Conservation (phyloP, 1,140 invertebrate genomes). For the Tetranychus urticae region DNA sequence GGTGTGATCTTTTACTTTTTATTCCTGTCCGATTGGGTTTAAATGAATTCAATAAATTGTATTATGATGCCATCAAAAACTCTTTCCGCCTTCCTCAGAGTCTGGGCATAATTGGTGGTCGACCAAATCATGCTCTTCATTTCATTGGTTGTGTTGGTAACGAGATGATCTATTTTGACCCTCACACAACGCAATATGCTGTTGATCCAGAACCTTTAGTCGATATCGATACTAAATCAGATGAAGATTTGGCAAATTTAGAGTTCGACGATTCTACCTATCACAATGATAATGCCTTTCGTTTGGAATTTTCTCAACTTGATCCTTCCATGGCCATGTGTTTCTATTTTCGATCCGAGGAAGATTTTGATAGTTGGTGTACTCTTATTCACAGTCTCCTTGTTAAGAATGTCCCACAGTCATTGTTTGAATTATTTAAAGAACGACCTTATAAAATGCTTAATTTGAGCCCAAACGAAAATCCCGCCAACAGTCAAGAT, state of each 20-base stretch:
- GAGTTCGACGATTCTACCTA: slow-evolving; percentile 46
- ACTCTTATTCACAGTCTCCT: slow-evolving; percentile 32
- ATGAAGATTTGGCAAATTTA: background rate
- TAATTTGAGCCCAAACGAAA: too few relatives aligned
- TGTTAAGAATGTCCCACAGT: slow-evolving; percentile 38
- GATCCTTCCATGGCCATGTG: slow-evolving; percentile 86
- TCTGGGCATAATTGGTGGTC: slow-evolving; percentile 85
- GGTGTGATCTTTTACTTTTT: slow-evolving; percentile 77
- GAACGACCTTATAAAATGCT: background rate
- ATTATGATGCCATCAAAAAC: slow-evolving; percentile 53
- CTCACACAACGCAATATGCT: slow-evolving; percentile 66
- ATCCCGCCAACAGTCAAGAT: too few relatives aligned
- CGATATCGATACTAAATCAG: background rate
- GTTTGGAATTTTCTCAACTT: slow-evolving; percentile 61
- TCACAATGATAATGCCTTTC: slow-evolving; percentile 58
- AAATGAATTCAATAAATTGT: slow-evolving; percentile 75
- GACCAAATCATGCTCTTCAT: slow-evolving; percentile 92
- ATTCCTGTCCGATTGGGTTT: slow-evolving; percentile 84
- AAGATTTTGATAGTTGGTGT: slow-evolving; percentile 56
- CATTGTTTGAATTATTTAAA: slow-evolving; percentile 47
- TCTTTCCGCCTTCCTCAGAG: slow-evolving; percentile 76
- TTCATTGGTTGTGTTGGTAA: slow-evolving; percentile 81
- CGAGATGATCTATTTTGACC: slow-evolving; percentile 79
- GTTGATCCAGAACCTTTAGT: slow-evolving; percentile 24
- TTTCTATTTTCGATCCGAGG: slow-evolving; percentile 62